Percentiles rank a stretch among this genome's conserved stretches.
These are phyloP conservation scores for Cremastinae sp. DNA, from an alignment of 2,888 invertebrate species.

Conservation along the genomic window DNA sequence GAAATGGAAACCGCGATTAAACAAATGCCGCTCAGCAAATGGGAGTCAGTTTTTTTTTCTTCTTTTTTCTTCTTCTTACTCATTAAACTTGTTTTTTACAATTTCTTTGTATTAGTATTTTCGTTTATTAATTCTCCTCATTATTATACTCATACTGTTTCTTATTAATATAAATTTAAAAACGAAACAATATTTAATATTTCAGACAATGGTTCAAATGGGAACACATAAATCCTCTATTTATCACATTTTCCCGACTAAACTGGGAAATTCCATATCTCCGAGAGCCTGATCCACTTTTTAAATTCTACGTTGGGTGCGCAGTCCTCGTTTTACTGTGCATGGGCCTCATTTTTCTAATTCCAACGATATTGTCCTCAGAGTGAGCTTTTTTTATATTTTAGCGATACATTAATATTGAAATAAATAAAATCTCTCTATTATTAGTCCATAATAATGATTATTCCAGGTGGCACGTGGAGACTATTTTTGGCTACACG, in stretches of 20 bases:
- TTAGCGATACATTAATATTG: background rate
- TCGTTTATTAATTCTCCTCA: too few species aligned
- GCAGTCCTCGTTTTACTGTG: constrained; percentile 84
- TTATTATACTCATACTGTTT: too few species aligned
- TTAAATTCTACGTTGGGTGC: constrained; percentile 89
- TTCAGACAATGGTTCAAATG: constrained; percentile 86
- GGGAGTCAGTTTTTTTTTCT: constrained; percentile 83
- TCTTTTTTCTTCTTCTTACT: too few species aligned
- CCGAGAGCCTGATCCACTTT: constrained; percentile 89
- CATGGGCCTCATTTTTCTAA: constrained; percentile 81
- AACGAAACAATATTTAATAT: too few species aligned
- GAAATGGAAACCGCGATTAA: constrained; percentile 91
- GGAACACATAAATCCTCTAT: constrained; percentile 83
- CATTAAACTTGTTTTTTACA: too few species aligned
- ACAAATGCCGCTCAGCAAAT: constrained; percentile 91
- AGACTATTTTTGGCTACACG: constrained; percentile 80
- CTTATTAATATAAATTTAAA: too few species aligned
- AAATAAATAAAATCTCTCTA: too few species aligned
- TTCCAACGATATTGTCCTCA: constrained; percentile 84
- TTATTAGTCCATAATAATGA: too few species aligned
- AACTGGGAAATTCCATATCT: constrained; percentile 88
- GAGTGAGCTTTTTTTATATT: constrained; percentile 78
- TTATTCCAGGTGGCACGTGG: constrained; percentile 78
- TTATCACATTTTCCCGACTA: constrained; percentile 85
- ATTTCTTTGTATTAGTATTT: too few species aligned